Evolutionary conservation across 2,113 vertebrate genomes (phyloP).

Genomic region (Oryzias celebensis): DNA sequence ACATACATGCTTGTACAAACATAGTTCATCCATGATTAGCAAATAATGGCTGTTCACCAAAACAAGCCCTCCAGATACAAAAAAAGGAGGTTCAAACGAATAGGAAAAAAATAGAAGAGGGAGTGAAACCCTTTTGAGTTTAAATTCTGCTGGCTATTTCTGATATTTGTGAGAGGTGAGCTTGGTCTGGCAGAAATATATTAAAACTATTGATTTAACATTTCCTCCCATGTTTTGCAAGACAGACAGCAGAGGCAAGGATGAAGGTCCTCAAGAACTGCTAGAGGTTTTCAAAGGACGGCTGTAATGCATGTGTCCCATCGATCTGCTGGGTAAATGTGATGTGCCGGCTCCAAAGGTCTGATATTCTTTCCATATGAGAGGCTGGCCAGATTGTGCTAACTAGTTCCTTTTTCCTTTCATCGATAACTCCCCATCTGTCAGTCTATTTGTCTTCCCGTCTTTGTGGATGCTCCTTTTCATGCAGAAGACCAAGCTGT

Average conservation of each 20-base stretch:
- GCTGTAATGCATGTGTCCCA: constrained; percentile 70
- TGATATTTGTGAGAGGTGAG: constrained; percentile 74
- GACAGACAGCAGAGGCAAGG: constrained; percentile 46
- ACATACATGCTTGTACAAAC: not conserved
- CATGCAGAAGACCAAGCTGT: not conserved
- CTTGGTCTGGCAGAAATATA: constrained; percentile 66
- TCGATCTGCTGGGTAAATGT: constrained; percentile 70
- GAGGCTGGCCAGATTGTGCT: constrained; percentile 11
- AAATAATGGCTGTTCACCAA: constrained; percentile 10
- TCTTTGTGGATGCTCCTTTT: constrained; percentile 1
- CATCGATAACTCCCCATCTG: constrained; percentile 27
- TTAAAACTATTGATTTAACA: constrained; percentile 78
- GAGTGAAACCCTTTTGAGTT: constrained; percentile 38
- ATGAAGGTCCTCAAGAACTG: constrained; percentile 60
- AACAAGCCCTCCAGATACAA: not conserved
- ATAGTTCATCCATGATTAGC: constrained; percentile 3
- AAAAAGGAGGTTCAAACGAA: not conserved
- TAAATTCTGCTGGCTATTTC: constrained; percentile 69
- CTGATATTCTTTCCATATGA: constrained; percentile 46
- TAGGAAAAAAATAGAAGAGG: not conserved
- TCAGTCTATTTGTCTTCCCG: constrained; percentile 1
- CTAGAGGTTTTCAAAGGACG: constrained; percentile 69
- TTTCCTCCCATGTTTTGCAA: constrained; percentile 67
- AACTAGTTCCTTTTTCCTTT: constrained; percentile 41
- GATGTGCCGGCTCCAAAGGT: constrained; percentile 67